These are phyloP conservation scores for Orthosia gothica DNA, from an alignment of 2,888 invertebrate species.

Conservation along the genomic window DNA sequence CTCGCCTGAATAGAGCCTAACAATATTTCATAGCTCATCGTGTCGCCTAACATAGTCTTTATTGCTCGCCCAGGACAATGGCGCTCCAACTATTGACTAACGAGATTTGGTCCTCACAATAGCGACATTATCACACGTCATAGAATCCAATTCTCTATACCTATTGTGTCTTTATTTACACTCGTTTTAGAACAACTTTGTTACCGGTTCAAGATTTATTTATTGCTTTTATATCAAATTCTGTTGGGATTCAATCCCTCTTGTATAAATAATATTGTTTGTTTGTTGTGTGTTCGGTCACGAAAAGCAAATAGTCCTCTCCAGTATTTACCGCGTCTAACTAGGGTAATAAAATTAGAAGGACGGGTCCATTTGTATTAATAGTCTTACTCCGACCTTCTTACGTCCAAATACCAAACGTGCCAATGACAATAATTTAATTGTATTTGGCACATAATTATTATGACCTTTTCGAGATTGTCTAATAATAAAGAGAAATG, in stretches of 20 bases:
- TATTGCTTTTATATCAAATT: constrained; percentile 17
- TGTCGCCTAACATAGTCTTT: not conserved
- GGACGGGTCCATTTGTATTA: not conserved
- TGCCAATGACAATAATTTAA: constrained; percentile 9
- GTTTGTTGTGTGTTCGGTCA: not conserved
- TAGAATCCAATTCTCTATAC: constrained; percentile 77
- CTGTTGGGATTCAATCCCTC: constrained; percentile 20
- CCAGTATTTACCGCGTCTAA: constrained; percentile 12
- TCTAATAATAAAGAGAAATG: not conserved
- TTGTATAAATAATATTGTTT: constrained; percentile 27
- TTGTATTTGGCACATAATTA: no score
- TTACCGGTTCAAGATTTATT: constrained; percentile 18
- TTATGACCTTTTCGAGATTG: constrained; percentile 9
- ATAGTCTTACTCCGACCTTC: constrained; percentile 3
- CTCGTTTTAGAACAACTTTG: constrained; percentile 19
- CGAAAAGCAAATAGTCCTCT: constrained; percentile 13
- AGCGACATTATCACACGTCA: constrained; percentile 78
- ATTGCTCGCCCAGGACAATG: constrained; percentile 14
- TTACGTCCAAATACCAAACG: not conserved
- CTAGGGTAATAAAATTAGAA: constrained; percentile 31
- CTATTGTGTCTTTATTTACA: constrained; percentile 63
- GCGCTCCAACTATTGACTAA: constrained; percentile 73
- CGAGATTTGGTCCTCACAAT: constrained; percentile 81
- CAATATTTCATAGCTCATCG: constrained; percentile 4
- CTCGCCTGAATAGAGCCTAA: not conserved